Conservation (phyloP, 2,113 vertebrate genomes). For the Rhagologus leucostigma region DNA sequence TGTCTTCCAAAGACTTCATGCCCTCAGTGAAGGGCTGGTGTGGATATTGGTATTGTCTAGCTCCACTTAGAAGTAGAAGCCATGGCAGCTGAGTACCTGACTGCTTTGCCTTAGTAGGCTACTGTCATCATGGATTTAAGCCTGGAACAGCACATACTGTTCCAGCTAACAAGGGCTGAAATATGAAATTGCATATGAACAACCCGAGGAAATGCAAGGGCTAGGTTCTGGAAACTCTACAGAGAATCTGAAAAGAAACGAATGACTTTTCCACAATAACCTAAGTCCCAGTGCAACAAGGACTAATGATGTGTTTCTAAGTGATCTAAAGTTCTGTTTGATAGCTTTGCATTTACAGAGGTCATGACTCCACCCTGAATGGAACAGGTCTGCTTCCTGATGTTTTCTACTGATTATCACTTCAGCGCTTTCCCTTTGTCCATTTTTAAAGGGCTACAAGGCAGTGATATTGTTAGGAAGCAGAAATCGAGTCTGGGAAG, state of each 20-base stretch:
- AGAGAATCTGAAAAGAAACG: slow-evolving; percentile 33
- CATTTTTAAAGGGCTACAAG: not conserved
- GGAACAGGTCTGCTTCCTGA: slow-evolving; percentile 13
- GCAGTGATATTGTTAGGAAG: not conserved
- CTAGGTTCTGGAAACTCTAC: slow-evolving; percentile 33
- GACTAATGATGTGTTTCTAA: slow-evolving; percentile 38
- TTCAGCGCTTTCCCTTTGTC: not conserved
- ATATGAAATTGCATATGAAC: not conserved
- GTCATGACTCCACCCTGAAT: not conserved
- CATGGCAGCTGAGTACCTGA: not conserved
- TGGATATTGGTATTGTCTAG: not conserved
- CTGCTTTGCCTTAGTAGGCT: not conserved
- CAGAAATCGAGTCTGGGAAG: not conserved
- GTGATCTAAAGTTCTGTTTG: slow-evolving; percentile 11
- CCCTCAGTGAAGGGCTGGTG: not conserved
- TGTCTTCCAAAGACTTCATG: not conserved
- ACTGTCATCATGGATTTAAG: not conserved
- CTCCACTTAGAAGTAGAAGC: not conserved
- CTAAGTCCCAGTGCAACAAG: slow-evolving; percentile 8
- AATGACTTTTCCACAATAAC: slow-evolving; percentile 53
- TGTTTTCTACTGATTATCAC: not conserved
- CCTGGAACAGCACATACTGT: not conserved
- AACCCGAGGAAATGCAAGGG: slow-evolving; percentile 21
- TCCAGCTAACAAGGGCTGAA: not conserved
- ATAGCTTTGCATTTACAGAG: slow-evolving; percentile 28